These are phyloP conservation scores for Cromileptes altivelis DNA, from an alignment of 2,113 vertebrate genomes.

Conservation along the genomic window DNA sequence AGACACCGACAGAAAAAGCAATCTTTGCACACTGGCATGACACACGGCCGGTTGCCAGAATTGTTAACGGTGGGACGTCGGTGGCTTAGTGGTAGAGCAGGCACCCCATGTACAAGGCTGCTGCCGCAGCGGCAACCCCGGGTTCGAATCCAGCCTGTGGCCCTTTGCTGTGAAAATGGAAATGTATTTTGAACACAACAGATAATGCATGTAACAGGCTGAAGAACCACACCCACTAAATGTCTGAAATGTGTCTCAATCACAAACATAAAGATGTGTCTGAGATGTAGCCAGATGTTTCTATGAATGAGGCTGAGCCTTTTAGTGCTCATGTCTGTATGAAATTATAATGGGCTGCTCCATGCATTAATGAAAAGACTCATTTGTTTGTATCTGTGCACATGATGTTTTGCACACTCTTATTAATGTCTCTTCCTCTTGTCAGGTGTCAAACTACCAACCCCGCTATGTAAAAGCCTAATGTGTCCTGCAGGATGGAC, in stretches of 20 bases:
- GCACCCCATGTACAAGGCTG: too few relatives aligned
- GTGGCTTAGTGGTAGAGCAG: too few relatives aligned
- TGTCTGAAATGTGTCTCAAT: not conserved
- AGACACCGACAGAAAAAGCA: too few relatives aligned
- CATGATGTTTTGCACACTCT: not conserved
- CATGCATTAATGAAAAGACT: conserved; percentile 14
- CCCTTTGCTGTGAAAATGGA: too few relatives aligned
- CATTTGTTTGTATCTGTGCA: not conserved
- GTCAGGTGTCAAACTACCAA: not conserved
- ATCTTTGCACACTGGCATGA: too few relatives aligned
- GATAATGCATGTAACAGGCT: too few relatives aligned
- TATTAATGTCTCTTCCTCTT: not conserved
- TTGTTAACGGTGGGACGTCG: too few relatives aligned
- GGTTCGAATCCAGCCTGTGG: too few relatives aligned
- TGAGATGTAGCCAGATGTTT: not conserved
- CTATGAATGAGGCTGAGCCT: not conserved
- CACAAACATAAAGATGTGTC: not conserved
- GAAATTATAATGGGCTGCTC: not conserved
- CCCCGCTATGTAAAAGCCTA: not conserved
- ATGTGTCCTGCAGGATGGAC: conserved; percentile 29
- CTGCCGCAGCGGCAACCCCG: too few relatives aligned
- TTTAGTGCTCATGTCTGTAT: not conserved
- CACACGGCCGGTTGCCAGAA: too few relatives aligned
- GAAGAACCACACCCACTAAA: not conserved
- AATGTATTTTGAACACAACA: too few relatives aligned